phyloP scores from a whole-genome alignment of 92 coral and sea anemone genomes.

The Pocillopora meandrina region DNA sequence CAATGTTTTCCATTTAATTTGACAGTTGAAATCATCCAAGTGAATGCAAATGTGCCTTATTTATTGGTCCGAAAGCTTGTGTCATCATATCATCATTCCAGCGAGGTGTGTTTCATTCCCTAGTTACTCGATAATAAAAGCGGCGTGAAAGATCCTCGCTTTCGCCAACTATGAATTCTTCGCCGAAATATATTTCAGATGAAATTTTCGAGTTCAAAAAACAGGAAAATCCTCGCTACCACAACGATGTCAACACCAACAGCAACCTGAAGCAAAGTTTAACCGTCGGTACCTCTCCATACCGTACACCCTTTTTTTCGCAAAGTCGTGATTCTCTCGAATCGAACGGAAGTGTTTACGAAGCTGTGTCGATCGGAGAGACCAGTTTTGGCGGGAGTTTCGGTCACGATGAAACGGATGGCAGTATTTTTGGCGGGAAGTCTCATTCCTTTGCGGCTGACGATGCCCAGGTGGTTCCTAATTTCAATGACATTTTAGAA shows the following conservation, averaged over 20 bases:
- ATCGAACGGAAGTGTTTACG: conserved; percentile 31
- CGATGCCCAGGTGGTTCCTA: conserved; percentile 63
- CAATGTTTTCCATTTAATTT: conserved; percentile 31
- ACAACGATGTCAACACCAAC: not conserved
- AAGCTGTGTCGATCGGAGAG: conserved; percentile 13
- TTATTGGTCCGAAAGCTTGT: conserved; percentile 18
- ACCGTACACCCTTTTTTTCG: not conserved
- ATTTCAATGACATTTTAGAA: conserved; percentile 52
- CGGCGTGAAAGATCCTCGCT: conserved; percentile 4
- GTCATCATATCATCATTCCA: conserved; percentile 35
- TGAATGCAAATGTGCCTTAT: conserved; percentile 31
- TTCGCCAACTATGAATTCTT: conserved; percentile 21
- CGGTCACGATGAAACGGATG: conserved; percentile 23
- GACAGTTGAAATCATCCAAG: conserved; percentile 26
- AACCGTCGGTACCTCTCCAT: not conserved
- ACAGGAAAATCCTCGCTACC: not conserved
- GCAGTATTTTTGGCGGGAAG: conserved; percentile 39
- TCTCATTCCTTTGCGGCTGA: conserved; percentile 22
- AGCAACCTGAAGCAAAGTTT: conserved; percentile 4
- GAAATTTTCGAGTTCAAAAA: not conserved
- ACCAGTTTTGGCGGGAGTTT: conserved; percentile 49
- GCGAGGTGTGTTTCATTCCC: conserved; percentile 21
- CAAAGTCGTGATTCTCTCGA: conserved; percentile 24
- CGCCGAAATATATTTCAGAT: not conserved
- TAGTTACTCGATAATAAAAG: conserved; percentile 18